These are phyloP conservation scores for Catagonus wagneri DNA, from an alignment of 2,113 vertebrate genomes.

Conservation along the genomic window DNA sequence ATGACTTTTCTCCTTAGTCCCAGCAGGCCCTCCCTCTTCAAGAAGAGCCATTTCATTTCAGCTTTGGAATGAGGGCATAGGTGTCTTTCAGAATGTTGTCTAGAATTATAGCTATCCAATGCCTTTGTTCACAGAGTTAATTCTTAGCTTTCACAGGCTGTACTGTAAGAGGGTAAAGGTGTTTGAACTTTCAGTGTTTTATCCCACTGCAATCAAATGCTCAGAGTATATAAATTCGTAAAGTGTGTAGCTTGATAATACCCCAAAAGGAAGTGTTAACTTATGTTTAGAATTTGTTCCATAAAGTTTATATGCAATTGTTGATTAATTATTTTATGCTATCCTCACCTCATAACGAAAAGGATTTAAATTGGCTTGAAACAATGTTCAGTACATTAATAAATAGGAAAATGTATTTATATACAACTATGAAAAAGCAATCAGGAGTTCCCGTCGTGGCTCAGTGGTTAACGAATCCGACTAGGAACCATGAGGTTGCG, in stretches of 20 bases:
- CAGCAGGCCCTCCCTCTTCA: slow-evolving; percentile 57
- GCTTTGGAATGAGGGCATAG: slow-evolving; percentile 30
- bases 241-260: neutral
- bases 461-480: no score
- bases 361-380: slow-evolving; percentile 47
- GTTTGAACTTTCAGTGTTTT: slow-evolving; percentile 43
- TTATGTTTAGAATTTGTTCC: neutral
- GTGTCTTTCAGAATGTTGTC: slow-evolving; percentile 61
- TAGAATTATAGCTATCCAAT: slow-evolving; percentile 52
- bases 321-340: neutral
- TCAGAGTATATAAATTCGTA: slow-evolving; percentile 40
- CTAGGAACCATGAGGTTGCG: no score
- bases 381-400: neutral
- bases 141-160: slow-evolving; percentile 42
- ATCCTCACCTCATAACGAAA: slow-evolving; percentile 43
- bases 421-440: neutral
- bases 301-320: neutral
- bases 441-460: no score
- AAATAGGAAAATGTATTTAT: slow-evolving; percentile 26
- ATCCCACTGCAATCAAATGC: slow-evolving; percentile 28
- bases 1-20: slow-evolving; percentile 67
- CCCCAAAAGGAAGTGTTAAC: neutral
- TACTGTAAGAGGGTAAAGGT: neutral
- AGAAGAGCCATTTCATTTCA: slow-evolving; percentile 65
- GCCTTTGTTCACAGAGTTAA: slow-evolving; percentile 69